Base-by-base conservation (phyloP, 2,797 vertebrate genomes). In the Pyrocephalus nanus region DNA sequence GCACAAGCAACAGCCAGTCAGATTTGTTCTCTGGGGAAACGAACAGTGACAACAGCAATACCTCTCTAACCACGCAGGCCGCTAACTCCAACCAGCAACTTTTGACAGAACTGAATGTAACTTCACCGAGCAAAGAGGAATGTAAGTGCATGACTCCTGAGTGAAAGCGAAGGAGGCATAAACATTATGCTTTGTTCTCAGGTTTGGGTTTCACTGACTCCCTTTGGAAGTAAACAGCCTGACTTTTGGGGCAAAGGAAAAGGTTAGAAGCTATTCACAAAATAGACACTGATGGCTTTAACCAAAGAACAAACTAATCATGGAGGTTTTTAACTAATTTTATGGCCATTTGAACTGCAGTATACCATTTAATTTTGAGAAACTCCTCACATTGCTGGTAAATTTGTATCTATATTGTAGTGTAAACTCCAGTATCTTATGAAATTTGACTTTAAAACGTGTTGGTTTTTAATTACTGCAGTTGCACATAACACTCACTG, bases 21-120 rank as follows among this genome's bases (percentile, higher is more conserved):
- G 98, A 99, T 97, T 98, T 99, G 96, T 99, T 99, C 98, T 98
- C 98, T 77, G 99, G 98, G 93, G 99, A 99, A 98, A 98, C 97
- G 67, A 99, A 98, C 98, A 98, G 98, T 98, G 98, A 98, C 98
- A 99, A 99, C 98, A 97, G 92, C 93, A 98, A 98, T 98, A 98
- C 98, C 98, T 98, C 98, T 97, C 98, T 99, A 98, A 98, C 98
- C 95, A 98, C 97, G 42, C 97, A 98, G 97, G 97, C 98, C 97
- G 95, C 98, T 53, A 97, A 96, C 51, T 98, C 99, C 97, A 98
- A 96, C 97, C 98, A 99, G 98, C 98, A 98, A 89, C 98, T 98
- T 95, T 84, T 98, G 93, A 98, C 98, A 98, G 98, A 99, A 96
- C 96, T 98, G 96, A 99, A 98, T 98, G 98, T 98, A 98, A 98